Base-by-base conservation (phyloP, 1,140 invertebrate genomes). In the Portunus trituberculatus region DNA sequence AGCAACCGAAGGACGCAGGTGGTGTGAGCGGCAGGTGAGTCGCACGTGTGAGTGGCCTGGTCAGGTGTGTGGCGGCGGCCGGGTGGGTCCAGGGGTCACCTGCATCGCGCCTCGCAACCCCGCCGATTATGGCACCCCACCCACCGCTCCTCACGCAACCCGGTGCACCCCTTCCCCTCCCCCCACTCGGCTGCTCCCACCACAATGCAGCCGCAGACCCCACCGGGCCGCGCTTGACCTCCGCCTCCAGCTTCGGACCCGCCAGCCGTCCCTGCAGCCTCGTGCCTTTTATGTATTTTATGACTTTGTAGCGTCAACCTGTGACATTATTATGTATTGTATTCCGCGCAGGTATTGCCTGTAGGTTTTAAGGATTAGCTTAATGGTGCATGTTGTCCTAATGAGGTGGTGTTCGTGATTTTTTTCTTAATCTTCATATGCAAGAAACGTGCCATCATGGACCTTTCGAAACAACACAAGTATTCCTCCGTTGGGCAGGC, bases 11-110 rank as follows among this genome's bases (percentile, higher is more conserved):
- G 4, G 67, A n/a, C 87, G 87, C 39, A 46, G 39, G 87, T 88
- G 86, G 31, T 48, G 87, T 89, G 31, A 46, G 28, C 45, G 87
- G 48, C 48, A 91, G 89, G 46, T 91, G 89, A 32, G 46, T 59
- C 89, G 89, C 89, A 91, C 91, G 91, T 92, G 91, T 92, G 91
- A 48, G 39, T 91, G 91, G 91, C 76, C 59, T 48, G 91, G 90
- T 91, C 90, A 91, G 90, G 90, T 82, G 91, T 92, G 67, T 32
- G 76, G 91, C 39, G 91, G 59, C 8, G 91, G 67, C n/a, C 25
- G 89, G 89, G 89, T 91, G 82, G 83, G 92, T 88, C 29, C 92
- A 88, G 92, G 87, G 92, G 92, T 93, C 92, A 93, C 92, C 92
- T 93, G 92, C 84, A 93, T 93, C 92, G 45, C 82, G 39, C 83